Percentiles rank a stretch among this genome's conserved stretches.
Conservation (phyloP, 2,888 invertebrate genomes). For the Calameuta filiformis region DNA sequence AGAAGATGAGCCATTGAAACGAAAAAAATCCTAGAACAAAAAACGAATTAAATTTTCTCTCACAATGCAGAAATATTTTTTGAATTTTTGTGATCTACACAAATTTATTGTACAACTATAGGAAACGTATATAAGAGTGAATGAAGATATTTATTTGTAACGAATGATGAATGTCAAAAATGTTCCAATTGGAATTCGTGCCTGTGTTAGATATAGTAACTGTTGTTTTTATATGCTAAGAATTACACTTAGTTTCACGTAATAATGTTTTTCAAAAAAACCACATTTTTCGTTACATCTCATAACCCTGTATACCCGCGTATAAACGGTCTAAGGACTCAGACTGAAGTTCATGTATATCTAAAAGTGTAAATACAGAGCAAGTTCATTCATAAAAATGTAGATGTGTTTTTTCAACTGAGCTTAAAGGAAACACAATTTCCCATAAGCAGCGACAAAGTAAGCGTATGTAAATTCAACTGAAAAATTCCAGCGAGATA, state of each 20-base stretch:
- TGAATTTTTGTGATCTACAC: neutral
- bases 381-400: neutral
- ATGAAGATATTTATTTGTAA: neutral
- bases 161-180: neutral
- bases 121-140: neutral
- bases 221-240: neutral
- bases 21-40: neutral
- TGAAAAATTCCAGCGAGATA: neutral
- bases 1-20: conserved; percentile 39
- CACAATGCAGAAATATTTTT: neutral
- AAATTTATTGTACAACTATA: neutral
- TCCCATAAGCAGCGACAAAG: neutral
- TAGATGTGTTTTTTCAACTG: neutral
- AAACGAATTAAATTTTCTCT: neutral
- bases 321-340: neutral
- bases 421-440: neutral
- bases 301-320: neutral
- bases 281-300: neutral
- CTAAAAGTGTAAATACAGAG: neutral
- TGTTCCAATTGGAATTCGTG: neutral
- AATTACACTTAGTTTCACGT: neutral
- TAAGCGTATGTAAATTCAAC: neutral
- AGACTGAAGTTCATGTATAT: neutral
- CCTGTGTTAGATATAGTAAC: neutral
- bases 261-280: neutral